Evolutionary conservation across 2,797 vertebrate species (phyloP).

Genomic region (Gadopsis bispinosus): DNA sequence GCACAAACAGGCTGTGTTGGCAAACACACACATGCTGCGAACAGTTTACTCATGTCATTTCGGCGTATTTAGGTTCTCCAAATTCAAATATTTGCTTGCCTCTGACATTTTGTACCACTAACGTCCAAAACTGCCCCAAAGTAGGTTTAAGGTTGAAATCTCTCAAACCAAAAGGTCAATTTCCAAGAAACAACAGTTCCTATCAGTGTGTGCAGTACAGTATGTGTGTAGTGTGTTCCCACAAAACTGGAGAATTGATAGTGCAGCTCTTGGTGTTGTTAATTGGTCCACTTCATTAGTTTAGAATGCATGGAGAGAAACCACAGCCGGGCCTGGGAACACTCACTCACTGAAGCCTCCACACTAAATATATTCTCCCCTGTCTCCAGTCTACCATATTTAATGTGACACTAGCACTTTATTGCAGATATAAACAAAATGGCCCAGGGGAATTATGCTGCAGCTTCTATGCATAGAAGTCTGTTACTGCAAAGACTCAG

Average conservation of each 20-base stretch:
- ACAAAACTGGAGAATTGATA: conserved; percentile 17
- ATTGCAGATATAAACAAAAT: conserved; percentile 77
- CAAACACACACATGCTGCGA: background rate
- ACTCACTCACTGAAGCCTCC: conserved; percentile 39
- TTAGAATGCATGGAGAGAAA: conserved; percentile 29
- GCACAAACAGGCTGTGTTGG: background rate
- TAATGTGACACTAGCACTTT: conserved; percentile 73
- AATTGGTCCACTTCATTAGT: conserved; percentile 63
- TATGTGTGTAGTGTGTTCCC: background rate
- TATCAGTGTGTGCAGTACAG: background rate
- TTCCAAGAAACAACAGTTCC: background rate
- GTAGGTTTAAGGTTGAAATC: conserved; percentile 15
- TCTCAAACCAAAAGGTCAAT: conserved; percentile 6
- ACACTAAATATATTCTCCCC: conserved; percentile 59
- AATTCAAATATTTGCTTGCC: conserved; percentile 13
- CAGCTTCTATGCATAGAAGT: conserved; percentile 56
- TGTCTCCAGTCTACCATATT: conserved; percentile 59
- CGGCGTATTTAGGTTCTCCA: background rate
- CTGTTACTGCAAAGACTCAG: conserved; percentile 54
- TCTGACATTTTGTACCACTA: conserved; percentile 11
- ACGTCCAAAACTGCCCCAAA: background rate
- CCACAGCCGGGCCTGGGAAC: conserved; percentile 26
- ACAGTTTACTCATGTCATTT: conserved; percentile 6
- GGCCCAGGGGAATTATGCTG: conserved; percentile 65
- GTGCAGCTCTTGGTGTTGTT: conserved; percentile 42